Conservation (phyloP, 2,888 invertebrate genomes). For the Neocrepidodera transversa region DNA sequence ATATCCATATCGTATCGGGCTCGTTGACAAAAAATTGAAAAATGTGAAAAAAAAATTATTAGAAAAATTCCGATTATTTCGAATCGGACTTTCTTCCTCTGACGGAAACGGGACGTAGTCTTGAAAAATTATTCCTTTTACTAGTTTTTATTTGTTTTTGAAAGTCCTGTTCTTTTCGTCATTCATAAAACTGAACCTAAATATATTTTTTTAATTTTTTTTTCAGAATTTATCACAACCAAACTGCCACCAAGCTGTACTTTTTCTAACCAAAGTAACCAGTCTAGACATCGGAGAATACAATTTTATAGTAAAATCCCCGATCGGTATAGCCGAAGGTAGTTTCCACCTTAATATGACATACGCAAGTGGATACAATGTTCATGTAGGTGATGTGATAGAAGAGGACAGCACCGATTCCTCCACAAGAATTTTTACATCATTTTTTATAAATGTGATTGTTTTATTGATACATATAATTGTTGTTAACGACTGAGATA, state of each 20-base stretch:
- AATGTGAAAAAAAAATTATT: too few relatives aligned
- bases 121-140: too few relatives aligned
- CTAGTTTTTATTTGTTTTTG: too few relatives aligned
- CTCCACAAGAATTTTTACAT: slow-evolving; percentile 44
- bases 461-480: slow-evolving; percentile 51
- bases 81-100: too few relatives aligned
- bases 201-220: too few relatives aligned
- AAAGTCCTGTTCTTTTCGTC: too few relatives aligned
- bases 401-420: slow-evolving; percentile 40
- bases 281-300: slow-evolving; percentile 70
- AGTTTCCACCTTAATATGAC: slow-evolving; percentile 70
- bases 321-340: slow-evolving; percentile 69
- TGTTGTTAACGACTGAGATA: slow-evolving; percentile 56
- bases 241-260: slow-evolving; percentile 67
- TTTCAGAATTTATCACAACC: slow-evolving; percentile 64
- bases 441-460: slow-evolving; percentile 56
- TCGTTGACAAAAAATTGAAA: too few relatives aligned
- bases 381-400: slow-evolving; percentile 44
- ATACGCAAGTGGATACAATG: slow-evolving; percentile 58
- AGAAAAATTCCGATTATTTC: too few relatives aligned
- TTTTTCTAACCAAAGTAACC: slow-evolving; percentile 66
- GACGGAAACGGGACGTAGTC: too few relatives aligned
- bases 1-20: too few relatives aligned
- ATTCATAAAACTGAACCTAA: too few relatives aligned
- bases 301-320: slow-evolving; percentile 68